These are phyloP conservation scores for Rousettus madagascariensis DNA, from an alignment of 2,797 vertebrate species.

Conservation along the genomic window DNA sequence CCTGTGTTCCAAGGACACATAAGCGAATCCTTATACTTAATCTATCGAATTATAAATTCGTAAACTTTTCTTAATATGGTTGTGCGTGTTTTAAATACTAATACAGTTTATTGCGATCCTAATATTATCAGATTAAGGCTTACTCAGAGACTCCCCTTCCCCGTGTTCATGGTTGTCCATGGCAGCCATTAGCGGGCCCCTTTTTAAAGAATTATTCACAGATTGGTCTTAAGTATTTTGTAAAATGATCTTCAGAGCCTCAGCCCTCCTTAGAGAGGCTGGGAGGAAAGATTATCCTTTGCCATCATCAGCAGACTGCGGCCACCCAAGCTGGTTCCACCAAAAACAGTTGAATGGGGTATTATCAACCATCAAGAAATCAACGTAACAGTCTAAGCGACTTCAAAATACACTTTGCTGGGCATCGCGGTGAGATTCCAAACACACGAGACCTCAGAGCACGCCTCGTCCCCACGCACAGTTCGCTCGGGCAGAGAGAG, in stretches of 20 bases:
- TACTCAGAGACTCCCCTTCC: not conserved
- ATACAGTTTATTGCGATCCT: not conserved
- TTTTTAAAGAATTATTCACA: not conserved
- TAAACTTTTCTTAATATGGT: not conserved
- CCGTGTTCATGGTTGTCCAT: not conserved
- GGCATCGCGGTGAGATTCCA: not conserved
- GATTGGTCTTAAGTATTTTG: not conserved
- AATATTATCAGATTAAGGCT: not conserved
- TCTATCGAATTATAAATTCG: not conserved
- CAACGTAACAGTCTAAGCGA: not conserved
- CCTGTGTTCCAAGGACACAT: not conserved
- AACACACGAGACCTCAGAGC: not conserved
- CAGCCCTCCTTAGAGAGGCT: not conserved
- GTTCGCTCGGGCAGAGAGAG: not conserved
- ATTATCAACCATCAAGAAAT: not conserved
- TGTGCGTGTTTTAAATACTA: not conserved
- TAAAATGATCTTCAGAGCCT: not conserved
- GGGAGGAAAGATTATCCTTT: not conserved
- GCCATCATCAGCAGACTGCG: not conserved
- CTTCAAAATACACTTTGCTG: not conserved
- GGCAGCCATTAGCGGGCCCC: not conserved
- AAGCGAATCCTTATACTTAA: not conserved
- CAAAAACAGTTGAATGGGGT: not conserved
- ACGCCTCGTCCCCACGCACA: not conserved
- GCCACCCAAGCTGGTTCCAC: not conserved